Conservation (phyloP, 2,888 invertebrate genomes). For the Lasioglossum oenotherae region DNA sequence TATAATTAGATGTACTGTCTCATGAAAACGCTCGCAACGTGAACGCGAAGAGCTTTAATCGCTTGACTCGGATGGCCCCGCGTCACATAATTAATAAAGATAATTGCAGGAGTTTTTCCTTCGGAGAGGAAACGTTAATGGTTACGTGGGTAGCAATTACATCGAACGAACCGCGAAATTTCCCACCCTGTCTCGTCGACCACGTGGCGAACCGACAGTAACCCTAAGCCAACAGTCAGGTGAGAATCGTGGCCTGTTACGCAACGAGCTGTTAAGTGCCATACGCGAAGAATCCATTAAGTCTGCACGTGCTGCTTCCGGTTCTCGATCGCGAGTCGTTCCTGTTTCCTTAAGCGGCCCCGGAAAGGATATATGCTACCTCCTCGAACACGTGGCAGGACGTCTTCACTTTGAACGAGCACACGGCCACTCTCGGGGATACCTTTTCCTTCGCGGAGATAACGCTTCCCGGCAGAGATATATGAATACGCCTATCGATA, state of each 20-base stretch:
- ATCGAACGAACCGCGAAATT: neutral
- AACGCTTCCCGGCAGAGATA: neutral
- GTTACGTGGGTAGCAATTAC: neutral
- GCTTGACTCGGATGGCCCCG: neutral
- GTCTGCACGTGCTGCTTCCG: constrained; percentile 71
- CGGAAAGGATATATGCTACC: constrained; percentile 49
- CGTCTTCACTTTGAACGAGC: constrained; percentile 57
- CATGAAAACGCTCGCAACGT: neutral
- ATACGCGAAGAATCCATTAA: constrained; percentile 58
- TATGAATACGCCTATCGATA: neutral
- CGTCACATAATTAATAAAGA: neutral
- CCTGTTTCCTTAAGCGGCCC: constrained; percentile 36
- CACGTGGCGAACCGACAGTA: constrained; percentile 46
- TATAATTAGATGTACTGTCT: neutral
- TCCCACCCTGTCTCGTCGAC: constrained; percentile 8
- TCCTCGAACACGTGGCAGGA: constrained; percentile 72
- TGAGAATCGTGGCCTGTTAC: constrained; percentile 47
- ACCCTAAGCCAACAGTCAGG: constrained; percentile 42
- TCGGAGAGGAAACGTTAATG: neutral
- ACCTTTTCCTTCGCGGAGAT: constrained; percentile 23
- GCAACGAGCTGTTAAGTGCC: constrained; percentile 50
- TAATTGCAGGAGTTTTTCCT: neutral
- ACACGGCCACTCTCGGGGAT: neutral
- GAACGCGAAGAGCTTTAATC: neutral
- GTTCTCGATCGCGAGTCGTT: constrained; percentile 51